phyloP scores from a whole-genome alignment of 2,797 vertebrate genomes.

The Scolopax bukidnonensis region DNA sequence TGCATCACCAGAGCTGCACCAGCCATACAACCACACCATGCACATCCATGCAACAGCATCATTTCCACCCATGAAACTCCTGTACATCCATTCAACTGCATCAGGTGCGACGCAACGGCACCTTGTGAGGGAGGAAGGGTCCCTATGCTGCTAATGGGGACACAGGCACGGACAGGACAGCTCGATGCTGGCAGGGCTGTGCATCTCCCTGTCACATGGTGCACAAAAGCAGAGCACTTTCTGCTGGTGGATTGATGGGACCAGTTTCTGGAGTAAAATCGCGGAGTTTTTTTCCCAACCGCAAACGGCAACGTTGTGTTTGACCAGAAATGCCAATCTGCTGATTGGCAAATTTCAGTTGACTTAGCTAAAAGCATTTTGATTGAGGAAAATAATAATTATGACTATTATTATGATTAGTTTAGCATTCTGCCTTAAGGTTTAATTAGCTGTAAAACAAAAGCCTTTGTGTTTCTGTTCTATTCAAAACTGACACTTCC shows the following conservation, averaged over 20 bases:
- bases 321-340: neutral
- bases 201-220: neutral
- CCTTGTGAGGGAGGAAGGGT: neutral
- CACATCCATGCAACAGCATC: neutral
- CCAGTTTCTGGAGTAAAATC: neutral
- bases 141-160: neutral
- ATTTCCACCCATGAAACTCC: fast-evolving
- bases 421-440: conserved; percentile 17
- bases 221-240: neutral
- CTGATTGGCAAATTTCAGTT: neutral
- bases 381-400: conserved; percentile 54
- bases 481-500: neutral
- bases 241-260: neutral
- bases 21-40: too few species aligned
- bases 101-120: fast-evolving
- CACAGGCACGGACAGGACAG: neutral
- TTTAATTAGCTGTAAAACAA: conserved; percentile 50
- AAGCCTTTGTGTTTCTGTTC: conserved; percentile 47
- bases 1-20: neutral
- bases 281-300: neutral
- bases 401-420: conserved; percentile 22
- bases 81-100: neutral
- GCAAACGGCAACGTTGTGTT: neutral
- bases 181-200: neutral
- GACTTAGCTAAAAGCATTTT: conserved; percentile 14